Conservation (phyloP, 1,140 invertebrate genomes). For the Ceratina calcarata region DNA sequence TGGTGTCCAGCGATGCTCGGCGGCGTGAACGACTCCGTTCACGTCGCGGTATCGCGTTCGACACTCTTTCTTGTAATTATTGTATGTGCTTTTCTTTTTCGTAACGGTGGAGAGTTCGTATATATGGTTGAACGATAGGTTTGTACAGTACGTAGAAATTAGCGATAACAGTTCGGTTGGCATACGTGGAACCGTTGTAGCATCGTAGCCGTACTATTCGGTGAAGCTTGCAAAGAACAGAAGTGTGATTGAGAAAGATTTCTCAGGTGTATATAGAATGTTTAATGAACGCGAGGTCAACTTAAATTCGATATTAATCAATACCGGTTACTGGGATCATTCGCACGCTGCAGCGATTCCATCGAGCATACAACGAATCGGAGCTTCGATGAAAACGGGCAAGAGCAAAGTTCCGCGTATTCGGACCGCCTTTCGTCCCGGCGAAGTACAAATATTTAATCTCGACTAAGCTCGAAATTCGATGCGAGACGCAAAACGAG, state of each 20-base stretch:
- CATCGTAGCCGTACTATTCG: too few species aligned
- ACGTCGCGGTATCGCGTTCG: background rate
- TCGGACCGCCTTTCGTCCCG: conserved; percentile 69
- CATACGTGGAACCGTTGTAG: background rate
- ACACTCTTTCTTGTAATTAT: background rate
- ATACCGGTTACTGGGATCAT: too few species aligned
- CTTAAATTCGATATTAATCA: too few species aligned
- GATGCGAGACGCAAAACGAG: conserved; percentile 34
- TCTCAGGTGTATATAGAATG: too few species aligned
- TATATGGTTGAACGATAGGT: conserved; percentile 15
- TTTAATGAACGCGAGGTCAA: too few species aligned
- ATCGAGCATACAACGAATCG: background rate
- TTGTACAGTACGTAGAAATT: conserved; percentile 15
- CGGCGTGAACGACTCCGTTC: conserved; percentile 1
- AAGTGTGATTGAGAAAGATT: too few species aligned
- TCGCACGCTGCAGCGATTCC: too few species aligned
- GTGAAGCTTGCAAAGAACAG: too few species aligned
- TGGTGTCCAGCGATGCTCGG: conserved; percentile 13
- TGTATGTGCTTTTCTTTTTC: conserved; percentile 9
- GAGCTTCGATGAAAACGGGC: conserved; percentile 35
- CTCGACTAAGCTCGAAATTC: conserved; percentile 77
- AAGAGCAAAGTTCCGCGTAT: conserved; percentile 65
- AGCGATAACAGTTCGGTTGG: conserved; percentile 19
- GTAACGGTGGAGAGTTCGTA: conserved; percentile 27
- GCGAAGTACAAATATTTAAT: conserved; percentile 69